Percentiles rank a stretch among this genome's conserved stretches.
Evolutionary conservation across 1,140 invertebrate genomes (phyloP).

Genomic region (Alviniconcha marisindica): DNA sequence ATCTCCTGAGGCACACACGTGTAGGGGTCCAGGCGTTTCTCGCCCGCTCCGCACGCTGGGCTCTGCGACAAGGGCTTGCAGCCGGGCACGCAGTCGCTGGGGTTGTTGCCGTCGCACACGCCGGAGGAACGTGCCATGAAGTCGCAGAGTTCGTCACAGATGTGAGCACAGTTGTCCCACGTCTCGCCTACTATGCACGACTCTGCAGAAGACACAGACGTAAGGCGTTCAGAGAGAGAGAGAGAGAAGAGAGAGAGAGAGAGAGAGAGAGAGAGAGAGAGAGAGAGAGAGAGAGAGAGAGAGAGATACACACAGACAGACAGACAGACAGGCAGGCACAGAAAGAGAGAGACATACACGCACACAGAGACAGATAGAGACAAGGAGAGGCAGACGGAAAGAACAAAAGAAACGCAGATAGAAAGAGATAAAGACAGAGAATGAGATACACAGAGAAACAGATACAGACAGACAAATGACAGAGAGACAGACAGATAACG

Average conservation of each 20-base stretch:
- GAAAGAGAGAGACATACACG: neutral
- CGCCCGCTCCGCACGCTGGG: constrained; percentile 45
- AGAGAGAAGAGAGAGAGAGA: no score
- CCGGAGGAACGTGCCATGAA: constrained; percentile 42
- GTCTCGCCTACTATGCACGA: constrained; percentile 55
- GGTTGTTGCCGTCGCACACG: constrained; percentile 44
- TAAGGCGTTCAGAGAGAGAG: no score
- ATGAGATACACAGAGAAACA: constrained; percentile 14
- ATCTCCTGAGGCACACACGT: constrained; percentile 57
- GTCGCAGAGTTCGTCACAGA: constrained; percentile 62
- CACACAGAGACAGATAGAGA: neutral
- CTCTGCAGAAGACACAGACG: constrained; percentile 43
- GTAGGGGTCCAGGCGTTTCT: constrained; percentile 54
- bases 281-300: no score
- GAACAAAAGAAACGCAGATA: neutral
- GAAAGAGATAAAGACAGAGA: neutral
- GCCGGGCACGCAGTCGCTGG: constrained; percentile 54
- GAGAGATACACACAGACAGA: no score
- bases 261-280: no score
- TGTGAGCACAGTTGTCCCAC: constrained; percentile 57
- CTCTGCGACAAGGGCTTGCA: constrained; percentile 44
- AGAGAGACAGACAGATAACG: no score
- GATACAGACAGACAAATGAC: neutral
- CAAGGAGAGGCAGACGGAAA: neutral
- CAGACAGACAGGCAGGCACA: neutral